Percentiles rank a stretch among this genome's conserved stretches.
These are phyloP conservation scores for Cremastinae sp. DNA, from an alignment of 2,888 invertebrate species.

Conservation along the genomic window DNA sequence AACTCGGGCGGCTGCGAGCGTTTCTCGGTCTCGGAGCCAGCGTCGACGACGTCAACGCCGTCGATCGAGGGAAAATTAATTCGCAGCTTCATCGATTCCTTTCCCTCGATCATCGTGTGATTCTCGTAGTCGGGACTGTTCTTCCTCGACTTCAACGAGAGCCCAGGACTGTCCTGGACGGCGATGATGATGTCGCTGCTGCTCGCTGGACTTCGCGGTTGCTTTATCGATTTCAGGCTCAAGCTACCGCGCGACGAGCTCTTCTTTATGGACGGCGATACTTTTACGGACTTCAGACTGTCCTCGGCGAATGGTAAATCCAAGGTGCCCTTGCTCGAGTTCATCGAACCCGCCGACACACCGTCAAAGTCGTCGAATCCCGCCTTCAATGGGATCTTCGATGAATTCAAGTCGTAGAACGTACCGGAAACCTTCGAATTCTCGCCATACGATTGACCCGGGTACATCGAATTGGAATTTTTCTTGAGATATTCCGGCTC, in stretches of 20 bases:
- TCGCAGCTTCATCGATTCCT: slow-evolving; percentile 65
- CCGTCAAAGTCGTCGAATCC: slow-evolving; percentile 78
- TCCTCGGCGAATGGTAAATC: slow-evolving; percentile 77
- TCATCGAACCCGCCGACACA: slow-evolving; percentile 73
- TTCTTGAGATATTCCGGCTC: slow-evolving; percentile 73
- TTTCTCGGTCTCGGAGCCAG: slow-evolving; percentile 62
- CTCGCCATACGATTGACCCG: slow-evolving; percentile 69
- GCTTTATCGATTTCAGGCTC: slow-evolving; percentile 71
- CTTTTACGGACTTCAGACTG: slow-evolving; percentile 73
- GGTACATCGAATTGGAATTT: slow-evolving; percentile 71
- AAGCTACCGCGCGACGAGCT: slow-evolving; percentile 69
- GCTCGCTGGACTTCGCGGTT: slow-evolving; percentile 73
- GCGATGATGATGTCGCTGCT: slow-evolving; percentile 43
- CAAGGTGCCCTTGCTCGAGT: slow-evolving; percentile 75
- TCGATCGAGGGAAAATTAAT: slow-evolving; percentile 73
- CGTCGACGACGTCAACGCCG: slow-evolving; percentile 66
- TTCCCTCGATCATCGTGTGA: slow-evolving; percentile 67
- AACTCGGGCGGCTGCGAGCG: slow-evolving; percentile 65
- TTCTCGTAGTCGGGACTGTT: slow-evolving; percentile 76
- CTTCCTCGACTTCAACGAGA: slow-evolving; percentile 51
- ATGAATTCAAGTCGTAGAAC: slow-evolving; percentile 74
- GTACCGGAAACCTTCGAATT: slow-evolving; percentile 67
- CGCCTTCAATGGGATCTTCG: slow-evolving; percentile 75
- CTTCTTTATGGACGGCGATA: slow-evolving; percentile 73
- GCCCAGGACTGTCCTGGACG: slow-evolving; percentile 48